Conservation (phyloP, 2,888 invertebrate genomes). For the Rhorus exstirpatorius region DNA sequence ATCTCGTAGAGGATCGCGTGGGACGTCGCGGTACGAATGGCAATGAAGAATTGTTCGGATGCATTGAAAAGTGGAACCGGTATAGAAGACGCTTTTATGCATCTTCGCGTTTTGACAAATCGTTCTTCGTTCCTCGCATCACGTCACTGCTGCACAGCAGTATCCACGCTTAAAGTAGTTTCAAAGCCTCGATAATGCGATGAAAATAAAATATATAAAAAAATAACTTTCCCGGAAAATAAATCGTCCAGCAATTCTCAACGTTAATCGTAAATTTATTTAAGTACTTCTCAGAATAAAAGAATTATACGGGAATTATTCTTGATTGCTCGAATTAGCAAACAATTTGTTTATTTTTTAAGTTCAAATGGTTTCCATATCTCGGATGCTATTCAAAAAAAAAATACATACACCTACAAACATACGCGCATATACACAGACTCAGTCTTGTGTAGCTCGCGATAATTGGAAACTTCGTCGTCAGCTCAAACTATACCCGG, state of each 20-base stretch:
- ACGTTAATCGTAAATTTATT: too few relatives aligned
- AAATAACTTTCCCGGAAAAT: not conserved
- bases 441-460: not conserved
- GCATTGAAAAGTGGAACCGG: conserved; percentile 21
- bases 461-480: conserved; percentile 30
- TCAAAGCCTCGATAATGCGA: not conserved
- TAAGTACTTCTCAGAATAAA: too few relatives aligned
- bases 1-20: conserved; percentile 24
- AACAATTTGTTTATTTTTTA: not conserved
- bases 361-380: not conserved
- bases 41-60: conserved; percentile 48
- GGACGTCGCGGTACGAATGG: conserved; percentile 33
- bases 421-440: not conserved
- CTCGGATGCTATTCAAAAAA: not conserved
- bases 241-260: not conserved
- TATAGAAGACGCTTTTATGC: conserved; percentile 20
- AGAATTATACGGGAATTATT: too few relatives aligned
- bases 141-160: conserved; percentile 23
- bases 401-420: not conserved
- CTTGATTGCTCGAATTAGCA: too few relatives aligned
- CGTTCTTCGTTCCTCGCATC: conserved; percentile 56
- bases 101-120: conserved; percentile 30
- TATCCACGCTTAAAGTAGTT: conserved; percentile 20
- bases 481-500: conserved; percentile 5
- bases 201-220: not conserved